Conservation (phyloP, 2,888 invertebrate genomes). For the Rhaphigaster nebulosa region DNA sequence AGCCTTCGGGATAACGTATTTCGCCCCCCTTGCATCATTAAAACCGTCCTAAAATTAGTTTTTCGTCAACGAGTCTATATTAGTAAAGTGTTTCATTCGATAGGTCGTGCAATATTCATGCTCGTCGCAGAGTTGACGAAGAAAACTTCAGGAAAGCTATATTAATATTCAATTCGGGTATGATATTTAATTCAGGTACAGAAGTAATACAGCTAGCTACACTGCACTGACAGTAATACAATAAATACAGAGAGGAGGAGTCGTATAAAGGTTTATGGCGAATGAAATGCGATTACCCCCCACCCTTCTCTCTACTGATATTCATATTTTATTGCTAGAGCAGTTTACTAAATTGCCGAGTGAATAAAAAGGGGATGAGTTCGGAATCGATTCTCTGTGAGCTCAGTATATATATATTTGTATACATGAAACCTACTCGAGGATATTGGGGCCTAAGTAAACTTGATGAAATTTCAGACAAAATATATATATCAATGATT, state of each 20-base stretch:
- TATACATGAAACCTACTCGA: not conserved
- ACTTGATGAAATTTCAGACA: not conserved
- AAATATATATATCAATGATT: not conserved
- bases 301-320: not conserved
- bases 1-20: conserved; percentile 16
- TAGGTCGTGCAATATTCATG: not conserved
- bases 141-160: not conserved
- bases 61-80: not conserved
- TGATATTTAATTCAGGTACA: conserved; percentile 3
- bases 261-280: conserved; percentile 56
- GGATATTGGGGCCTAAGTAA: not conserved
- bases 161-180: not conserved
- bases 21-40: not conserved
- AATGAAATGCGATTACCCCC: conserved; percentile 52
- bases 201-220: not conserved
- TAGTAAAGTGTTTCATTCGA: conserved; percentile 20
- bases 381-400: conserved; percentile 44
- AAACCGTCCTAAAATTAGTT: not conserved
- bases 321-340: conserved; percentile 55
- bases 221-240: conserved; percentile 37
- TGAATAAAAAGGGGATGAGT: conserved; percentile 58
- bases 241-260: conserved; percentile 27
- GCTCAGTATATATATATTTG: not conserved
- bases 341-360: conserved; percentile 57
- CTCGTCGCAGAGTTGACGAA: not conserved